Conservation (phyloP, 2,888 invertebrate genomes). For the Caenorhabditis afra region DNA sequence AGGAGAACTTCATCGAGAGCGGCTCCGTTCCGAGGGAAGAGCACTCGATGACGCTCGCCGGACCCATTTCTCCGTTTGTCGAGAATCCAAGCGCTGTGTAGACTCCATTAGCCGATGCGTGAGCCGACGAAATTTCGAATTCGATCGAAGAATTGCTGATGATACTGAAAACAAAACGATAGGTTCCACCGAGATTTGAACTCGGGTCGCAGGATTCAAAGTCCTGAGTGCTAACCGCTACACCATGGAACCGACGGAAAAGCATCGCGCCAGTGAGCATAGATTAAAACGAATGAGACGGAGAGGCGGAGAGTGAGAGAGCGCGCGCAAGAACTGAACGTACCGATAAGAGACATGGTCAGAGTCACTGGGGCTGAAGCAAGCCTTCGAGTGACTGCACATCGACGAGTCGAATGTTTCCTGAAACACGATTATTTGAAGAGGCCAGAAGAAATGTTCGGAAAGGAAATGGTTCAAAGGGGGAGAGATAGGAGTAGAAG, state of each 20-base stretch:
- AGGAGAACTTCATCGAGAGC: constrained; percentile 63
- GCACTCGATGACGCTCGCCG: constrained; percentile 63
- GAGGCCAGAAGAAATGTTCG: too few species aligned
- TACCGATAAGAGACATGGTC: constrained; percentile 44
- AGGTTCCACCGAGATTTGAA: constrained; percentile 61
- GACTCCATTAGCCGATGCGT: constrained; percentile 37
- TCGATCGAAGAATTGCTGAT: constrained; percentile 29
- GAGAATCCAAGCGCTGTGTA: constrained; percentile 63
- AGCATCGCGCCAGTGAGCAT: too few species aligned
- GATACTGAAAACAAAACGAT: constrained; percentile 42
- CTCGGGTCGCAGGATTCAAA: constrained; percentile 69
- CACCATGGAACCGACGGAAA: constrained; percentile 64
- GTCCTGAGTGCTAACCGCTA: constrained; percentile 72
- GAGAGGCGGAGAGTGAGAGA: background rate
- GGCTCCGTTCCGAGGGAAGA: constrained; percentile 47
- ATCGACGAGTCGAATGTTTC: constrained; percentile 45
- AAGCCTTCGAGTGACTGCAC: constrained; percentile 42
- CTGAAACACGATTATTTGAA: constrained; percentile 37
- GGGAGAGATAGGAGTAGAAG: constrained; percentile 5
- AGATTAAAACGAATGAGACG: too few species aligned
- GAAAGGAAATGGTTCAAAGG: background rate
- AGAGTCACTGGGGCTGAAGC: constrained; percentile 22
- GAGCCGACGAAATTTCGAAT: constrained; percentile 42
- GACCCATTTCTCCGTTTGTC: constrained; percentile 48
- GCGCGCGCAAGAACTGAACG: constrained; percentile 1